Percentiles rank a stretch among this genome's conserved stretches.
phyloP scores from a whole-genome alignment of 23 tunicate species.

The Ascidia mentula region DNA sequence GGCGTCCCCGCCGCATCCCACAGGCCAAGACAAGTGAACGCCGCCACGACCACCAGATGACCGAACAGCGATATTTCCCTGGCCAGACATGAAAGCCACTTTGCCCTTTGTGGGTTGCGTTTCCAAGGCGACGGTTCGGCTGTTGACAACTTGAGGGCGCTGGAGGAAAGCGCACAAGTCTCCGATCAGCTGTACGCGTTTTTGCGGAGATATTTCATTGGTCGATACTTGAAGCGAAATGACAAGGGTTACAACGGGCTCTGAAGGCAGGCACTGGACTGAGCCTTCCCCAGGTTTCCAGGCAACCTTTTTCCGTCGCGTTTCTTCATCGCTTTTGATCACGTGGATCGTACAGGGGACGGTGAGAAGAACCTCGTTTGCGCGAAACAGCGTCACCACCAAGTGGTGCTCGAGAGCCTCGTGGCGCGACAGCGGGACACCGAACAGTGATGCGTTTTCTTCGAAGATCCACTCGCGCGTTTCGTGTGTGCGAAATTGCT shows the following conservation, averaged over 20 bases:
- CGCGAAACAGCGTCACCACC: not conserved
- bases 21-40: slow-evolving; percentile 59
- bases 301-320: not conserved
- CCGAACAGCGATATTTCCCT: slow-evolving; percentile 27
- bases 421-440: slow-evolving; percentile 60
- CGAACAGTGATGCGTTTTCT: slow-evolving; percentile 23
- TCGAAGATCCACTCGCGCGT: slow-evolving; percentile 39
- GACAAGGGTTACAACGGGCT: slow-evolving; percentile 27
- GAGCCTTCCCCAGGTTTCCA: not conserved
- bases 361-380: not conserved
- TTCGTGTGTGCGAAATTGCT: not conserved
- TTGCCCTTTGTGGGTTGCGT: not conserved
- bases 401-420: slow-evolving; percentile 22
- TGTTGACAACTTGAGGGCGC: slow-evolving; percentile 5
- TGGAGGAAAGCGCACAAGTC: not conserved
- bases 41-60: not conserved
- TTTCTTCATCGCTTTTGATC: not conserved
- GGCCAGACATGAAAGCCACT: slow-evolving; percentile 55
- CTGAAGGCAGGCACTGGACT: slow-evolving; percentile 21
- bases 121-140: slow-evolving; percentile 15
- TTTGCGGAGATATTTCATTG: not conserved
- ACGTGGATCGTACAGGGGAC: slow-evolving; percentile 45
- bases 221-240: slow-evolving; percentile 14
- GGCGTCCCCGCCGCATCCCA: slow-evolving; percentile 65
- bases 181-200: slow-evolving; percentile 24